These are phyloP conservation scores for Drosophila flavopinicola DNA, from an alignment of 2,888 invertebrate genomes.

Conservation along the genomic window DNA sequence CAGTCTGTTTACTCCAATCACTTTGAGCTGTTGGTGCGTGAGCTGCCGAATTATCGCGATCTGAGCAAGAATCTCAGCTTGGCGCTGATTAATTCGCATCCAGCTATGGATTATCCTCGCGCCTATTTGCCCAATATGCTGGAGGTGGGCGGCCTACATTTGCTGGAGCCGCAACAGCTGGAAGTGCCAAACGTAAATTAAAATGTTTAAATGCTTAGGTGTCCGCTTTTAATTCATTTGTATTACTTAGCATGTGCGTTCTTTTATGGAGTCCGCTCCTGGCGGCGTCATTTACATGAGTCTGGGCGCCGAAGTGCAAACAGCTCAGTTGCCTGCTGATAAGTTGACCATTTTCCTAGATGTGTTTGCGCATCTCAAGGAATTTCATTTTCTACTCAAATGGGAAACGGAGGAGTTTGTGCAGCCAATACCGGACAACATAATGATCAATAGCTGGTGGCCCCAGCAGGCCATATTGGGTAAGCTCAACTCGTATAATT, in stretches of 20 bases:
- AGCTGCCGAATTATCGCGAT: conserved; percentile 82
- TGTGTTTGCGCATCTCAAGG: conserved; percentile 76
- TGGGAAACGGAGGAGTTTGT: conserved; percentile 84
- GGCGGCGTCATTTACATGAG: conserved; percentile 84
- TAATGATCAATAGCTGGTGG: conserved; percentile 83
- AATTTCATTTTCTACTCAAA: conserved; percentile 85
- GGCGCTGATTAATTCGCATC: conserved; percentile 83
- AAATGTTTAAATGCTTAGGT: too few relatives aligned
- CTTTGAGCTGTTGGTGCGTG: conserved; percentile 76
- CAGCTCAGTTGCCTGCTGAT: conserved; percentile 81
- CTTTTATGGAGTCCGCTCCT: conserved; percentile 82
- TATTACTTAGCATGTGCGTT: conserved; percentile 66
- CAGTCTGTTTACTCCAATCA: conserved; percentile 82
- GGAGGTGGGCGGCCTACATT: conserved; percentile 82
- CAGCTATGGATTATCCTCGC: conserved; percentile 81
- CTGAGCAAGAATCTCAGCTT: conserved; percentile 82
- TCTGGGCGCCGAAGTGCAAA: conserved; percentile 84
- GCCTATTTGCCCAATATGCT: conserved; percentile 83
- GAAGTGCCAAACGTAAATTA: conserved; percentile 71
- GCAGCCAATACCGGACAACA: conserved; percentile 79
- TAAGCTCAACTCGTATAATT: conserved; percentile 26
- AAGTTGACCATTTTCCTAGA: conserved; percentile 79
- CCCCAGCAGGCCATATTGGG: conserved; percentile 84
- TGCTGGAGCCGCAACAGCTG: conserved; percentile 47
- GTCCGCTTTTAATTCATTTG: too few relatives aligned